Evolutionary conservation across 2,113 vertebrate species (phyloP), one percentile per base, ranked within the genome.

Genomic region (Thalassarche chlororhynchos): DNA sequence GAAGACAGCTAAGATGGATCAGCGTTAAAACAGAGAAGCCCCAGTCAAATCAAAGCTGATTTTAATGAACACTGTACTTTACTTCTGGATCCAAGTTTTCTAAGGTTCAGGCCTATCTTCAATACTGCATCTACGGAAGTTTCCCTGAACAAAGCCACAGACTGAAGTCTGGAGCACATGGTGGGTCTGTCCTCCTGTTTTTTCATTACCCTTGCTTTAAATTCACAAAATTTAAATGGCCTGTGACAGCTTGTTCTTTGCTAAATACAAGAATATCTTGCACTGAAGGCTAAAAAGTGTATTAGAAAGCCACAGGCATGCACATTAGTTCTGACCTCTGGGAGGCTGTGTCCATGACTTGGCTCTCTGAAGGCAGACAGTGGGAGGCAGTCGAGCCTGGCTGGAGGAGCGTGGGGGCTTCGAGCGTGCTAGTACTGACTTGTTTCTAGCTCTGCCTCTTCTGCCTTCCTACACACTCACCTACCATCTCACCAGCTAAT

Each of bases 351-450:
- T 54, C 44, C 5, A 0, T 64, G 49, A 40, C 28, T 44, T 49
- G n/a, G 18, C 4, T 66, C 13, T 61, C 51, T 49, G 54, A 46
- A 21, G 44, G 3, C 51, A 44, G 46, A 6, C 19, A 21, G 38
- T 0, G 1, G 52, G 64, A 75, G 28, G 38, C 21, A 54, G 26
- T 10, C 1, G 6, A 62, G 38, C 17, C 29, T 31, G 24, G 6
- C 21, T 46, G 61, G 49, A 60, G 46, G 14, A 51, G 8, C 1
- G 0, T 4, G 24, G 19, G 38, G 21, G 25, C 29, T 70, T 55
- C 2, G 0, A n/a, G 32, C 2, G 0, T 17, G 8, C 8, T 24
- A 1, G 14, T 31, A 14, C 38, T 32, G 32, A 19, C 24, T 46
- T 0, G 1, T 65, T 61, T 66, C 72, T 51, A 57, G 14, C 36